Evolutionary conservation across 2,797 vertebrate genomes (phyloP).

Genomic region (Balearica regulorum): DNA sequence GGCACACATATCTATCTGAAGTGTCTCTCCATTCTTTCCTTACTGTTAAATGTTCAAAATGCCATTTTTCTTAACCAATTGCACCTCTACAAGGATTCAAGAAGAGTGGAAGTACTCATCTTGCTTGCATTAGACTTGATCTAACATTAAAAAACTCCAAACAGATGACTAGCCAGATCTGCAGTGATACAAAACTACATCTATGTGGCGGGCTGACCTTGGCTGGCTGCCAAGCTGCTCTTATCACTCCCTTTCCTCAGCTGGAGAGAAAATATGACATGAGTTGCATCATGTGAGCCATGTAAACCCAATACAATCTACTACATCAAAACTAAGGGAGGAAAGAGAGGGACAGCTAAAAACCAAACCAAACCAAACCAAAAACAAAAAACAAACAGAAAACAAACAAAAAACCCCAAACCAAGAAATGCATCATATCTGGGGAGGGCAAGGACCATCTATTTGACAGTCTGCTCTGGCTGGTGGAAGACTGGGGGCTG

Average conservation of each 20-base stretch:
- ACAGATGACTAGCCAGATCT: not conserved
- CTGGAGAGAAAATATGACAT: fast-evolving
- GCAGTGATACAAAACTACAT: not conserved
- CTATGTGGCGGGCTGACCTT: not conserved
- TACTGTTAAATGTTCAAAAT: not conserved
- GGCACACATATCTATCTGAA: not conserved
- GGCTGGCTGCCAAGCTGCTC: not conserved
- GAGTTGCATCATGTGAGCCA: not conserved
- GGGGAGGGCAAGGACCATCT: not conserved
- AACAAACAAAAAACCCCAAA: not conserved
- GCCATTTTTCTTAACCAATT: not conserved
- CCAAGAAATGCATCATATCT: not conserved
- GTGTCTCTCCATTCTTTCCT: not conserved
- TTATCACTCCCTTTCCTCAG: not conserved
- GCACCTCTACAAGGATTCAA: not conserved
- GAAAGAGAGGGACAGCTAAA: not conserved
- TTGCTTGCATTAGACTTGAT: not conserved
- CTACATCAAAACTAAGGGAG: not conserved
- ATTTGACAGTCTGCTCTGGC: not conserved
- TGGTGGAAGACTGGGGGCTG: not conserved
- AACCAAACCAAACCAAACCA: fast-evolving
- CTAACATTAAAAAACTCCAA: not conserved
- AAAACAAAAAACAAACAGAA: too few relatives aligned
- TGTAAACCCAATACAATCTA: not conserved
- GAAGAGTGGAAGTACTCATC: not conserved